phyloP scores from a whole-genome alignment of 1,140 invertebrate genomes.

The Pogonognathellus flavescens region DNA sequence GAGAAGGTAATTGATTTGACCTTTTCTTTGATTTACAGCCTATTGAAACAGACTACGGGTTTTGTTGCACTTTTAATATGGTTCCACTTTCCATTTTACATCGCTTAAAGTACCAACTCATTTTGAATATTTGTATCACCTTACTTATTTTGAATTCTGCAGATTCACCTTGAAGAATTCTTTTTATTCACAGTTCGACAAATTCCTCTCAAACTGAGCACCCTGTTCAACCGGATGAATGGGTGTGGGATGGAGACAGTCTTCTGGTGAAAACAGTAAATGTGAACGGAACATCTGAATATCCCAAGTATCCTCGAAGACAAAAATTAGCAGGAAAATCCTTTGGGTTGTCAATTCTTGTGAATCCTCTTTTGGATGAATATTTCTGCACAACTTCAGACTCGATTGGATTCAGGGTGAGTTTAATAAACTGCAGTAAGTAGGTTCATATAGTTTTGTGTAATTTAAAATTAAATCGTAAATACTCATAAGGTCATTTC shows the following conservation, averaged over 20 bases:
- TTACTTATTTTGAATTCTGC: neutral
- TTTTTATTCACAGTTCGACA: neutral
- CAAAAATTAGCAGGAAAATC: slow-evolving; percentile 59
- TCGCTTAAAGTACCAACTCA: slow-evolving; percentile 39
- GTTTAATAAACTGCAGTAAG: too few relatives aligned
- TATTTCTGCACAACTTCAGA: slow-evolving; percentile 65
- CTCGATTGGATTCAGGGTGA: slow-evolving; percentile 62
- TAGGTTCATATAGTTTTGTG: too few relatives aligned
- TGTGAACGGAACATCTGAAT: neutral
- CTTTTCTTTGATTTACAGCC: too few relatives aligned
- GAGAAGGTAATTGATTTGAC: too few relatives aligned
- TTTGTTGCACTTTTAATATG: slow-evolving; percentile 86
- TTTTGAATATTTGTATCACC: too few relatives aligned
- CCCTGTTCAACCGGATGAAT: slow-evolving; percentile 36
- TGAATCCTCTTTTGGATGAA: slow-evolving; percentile 61
- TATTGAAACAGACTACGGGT: slow-evolving; percentile 79
- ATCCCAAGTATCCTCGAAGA: slow-evolving; percentile 37
- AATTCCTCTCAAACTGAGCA: neutral
- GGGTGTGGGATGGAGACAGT: slow-evolving; percentile 50
- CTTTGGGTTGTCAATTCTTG: slow-evolving; percentile 58
- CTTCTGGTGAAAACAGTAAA: neutral
- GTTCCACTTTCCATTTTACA: slow-evolving; percentile 57
- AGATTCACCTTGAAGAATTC: neutral
- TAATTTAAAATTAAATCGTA: too few relatives aligned
- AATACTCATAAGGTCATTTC: too few relatives aligned